Conservation (phyloP, 2,888 invertebrate genomes). For the Crossocerus cetratus region DNA sequence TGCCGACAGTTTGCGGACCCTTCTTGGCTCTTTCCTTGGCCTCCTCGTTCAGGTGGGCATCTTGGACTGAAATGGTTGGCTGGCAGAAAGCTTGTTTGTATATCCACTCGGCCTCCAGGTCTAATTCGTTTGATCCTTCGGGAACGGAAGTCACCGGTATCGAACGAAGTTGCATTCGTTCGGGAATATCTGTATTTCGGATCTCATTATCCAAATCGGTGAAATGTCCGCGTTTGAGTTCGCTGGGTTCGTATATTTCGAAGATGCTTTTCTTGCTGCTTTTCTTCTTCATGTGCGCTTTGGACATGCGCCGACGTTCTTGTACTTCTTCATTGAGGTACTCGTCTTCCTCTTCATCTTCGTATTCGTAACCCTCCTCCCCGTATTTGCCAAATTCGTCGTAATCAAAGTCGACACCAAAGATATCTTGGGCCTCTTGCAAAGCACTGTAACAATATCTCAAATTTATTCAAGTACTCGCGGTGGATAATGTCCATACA, state of each 20-base stretch:
- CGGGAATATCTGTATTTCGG: constrained; percentile 92
- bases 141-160: constrained; percentile 90
- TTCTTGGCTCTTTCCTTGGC: constrained; percentile 80
- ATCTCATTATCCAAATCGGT: constrained; percentile 96
- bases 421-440: constrained; percentile 99
- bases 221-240: constrained; percentile 96
- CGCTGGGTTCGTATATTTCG: constrained; percentile 98
- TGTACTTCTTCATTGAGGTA: constrained; percentile 87
- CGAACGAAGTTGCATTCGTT: constrained; percentile 93
- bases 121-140: constrained; percentile 91
- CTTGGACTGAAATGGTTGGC: constrained; percentile 89
- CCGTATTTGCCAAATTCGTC: constrained; percentile 93
- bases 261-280: constrained; percentile 91
- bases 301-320: constrained; percentile 81
- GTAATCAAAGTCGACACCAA: constrained; percentile 99
- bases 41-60: constrained; percentile 79
- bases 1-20: constrained; percentile 86
- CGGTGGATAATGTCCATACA: too few species aligned
- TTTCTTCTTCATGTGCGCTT: constrained; percentile 87
- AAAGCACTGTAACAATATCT: constrained; percentile 81
- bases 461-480: too few species aligned
- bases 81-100: constrained; percentile 95
- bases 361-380: constrained; percentile 91
- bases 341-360: constrained; percentile 89
- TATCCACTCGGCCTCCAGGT: constrained; percentile 98